Base-by-base conservation (phyloP, 1,140 invertebrate genomes). In the Ceratina japonica region DNA sequence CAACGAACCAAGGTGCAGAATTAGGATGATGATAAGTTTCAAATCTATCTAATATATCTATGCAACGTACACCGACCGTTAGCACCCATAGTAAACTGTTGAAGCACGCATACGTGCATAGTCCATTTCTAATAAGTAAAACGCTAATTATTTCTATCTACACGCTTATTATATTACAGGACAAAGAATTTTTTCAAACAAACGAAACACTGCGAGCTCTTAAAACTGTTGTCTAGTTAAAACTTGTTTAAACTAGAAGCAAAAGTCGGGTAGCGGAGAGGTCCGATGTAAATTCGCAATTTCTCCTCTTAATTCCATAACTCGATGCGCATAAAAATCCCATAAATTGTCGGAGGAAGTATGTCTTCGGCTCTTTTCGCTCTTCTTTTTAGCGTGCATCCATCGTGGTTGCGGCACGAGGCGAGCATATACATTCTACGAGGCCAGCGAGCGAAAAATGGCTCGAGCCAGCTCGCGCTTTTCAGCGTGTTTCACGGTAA, bases 1-100 rank as follows among this genome's bases (percentile, higher is more conserved):
- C 91, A 91, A 91, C 90, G 86, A 91, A 90, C 87, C 82, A 88
- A 89, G 85, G 85, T 83, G 83, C 73, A 80, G 66, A 84, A 84
- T 83, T 77, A 79, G 76, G 77, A 79, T 79, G 44, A 69, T 65
- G 66, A 74, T 79, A 59, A 79, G 59, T 70, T 49, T 59, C 51
- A 49, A 54, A 76, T 15, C 2, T 63, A 63, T 72, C n/a, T 37
- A 44, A 70, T 44, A 44, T 44, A 44, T 44, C 37, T 44, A 44
- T 44, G 56, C 75, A 70, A 20, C 18, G 24, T 54, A 24, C 20
- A 22, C 56, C 13, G 13, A 70, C 22, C 68, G 18, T 31, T 69
- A 52, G 59, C 10, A 52, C 54, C 52, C 56, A 13, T 24, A 10
- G 37, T 61, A n/a, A 61, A 59, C 4, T 4, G 54, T 16, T 56